These are phyloP conservation scores for Pygmarrhopalites habei DNA, from an alignment of 1,140 invertebrate species.

Conservation along the genomic window DNA sequence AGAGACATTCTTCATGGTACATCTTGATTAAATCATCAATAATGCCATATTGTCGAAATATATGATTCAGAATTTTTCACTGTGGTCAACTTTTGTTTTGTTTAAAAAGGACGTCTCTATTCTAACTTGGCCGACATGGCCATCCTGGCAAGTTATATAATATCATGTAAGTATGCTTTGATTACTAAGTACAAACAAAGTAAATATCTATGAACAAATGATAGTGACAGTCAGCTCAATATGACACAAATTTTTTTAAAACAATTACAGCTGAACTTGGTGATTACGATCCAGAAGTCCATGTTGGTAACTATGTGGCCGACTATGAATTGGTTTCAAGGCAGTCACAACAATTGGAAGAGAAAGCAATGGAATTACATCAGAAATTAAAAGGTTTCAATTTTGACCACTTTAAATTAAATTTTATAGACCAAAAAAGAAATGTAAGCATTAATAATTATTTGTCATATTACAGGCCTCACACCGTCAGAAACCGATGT, in stretches of 20 bases:
- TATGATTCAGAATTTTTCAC: no score
- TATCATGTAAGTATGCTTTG: slow-evolving; percentile 72
- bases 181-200: no score
- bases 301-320: slow-evolving; percentile 80
- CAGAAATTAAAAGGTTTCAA: slow-evolving; percentile 51
- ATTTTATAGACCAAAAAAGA: no score
- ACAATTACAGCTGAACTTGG: slow-evolving; percentile 75
- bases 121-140: slow-evolving; percentile 82
- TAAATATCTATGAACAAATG: no score
- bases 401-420: no score
- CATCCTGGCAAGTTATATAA: slow-evolving; percentile 80
- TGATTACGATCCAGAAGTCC: slow-evolving; percentile 83
- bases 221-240: no score
- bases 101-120: no score
- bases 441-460: slow-evolving; percentile 64
- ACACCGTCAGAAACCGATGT: slow-evolving; percentile 68
- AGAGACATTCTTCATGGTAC: slow-evolving; percentile 88
- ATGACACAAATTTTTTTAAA: neutral
- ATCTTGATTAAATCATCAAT: no score
- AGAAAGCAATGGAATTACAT: slow-evolving; percentile 81
- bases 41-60: no score
- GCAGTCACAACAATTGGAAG: slow-evolving; percentile 73
- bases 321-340: slow-evolving; percentile 85
- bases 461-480: no score
- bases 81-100: no score